phyloP scores from a whole-genome alignment of 2,113 vertebrate species.

The Dipodomys ordii region DNA sequence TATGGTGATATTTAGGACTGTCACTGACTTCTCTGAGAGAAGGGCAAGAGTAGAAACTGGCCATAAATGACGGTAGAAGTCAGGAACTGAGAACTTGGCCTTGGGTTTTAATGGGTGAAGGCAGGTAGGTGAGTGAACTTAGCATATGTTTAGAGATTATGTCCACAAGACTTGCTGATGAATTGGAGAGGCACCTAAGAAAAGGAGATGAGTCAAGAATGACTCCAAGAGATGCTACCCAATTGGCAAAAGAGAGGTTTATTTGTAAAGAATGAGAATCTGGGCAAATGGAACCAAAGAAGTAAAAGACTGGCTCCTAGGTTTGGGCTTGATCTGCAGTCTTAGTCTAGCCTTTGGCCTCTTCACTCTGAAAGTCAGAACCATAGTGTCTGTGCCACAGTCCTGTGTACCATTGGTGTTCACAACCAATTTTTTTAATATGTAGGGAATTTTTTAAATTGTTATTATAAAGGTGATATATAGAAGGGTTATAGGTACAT shows the following conservation, averaged over 20 bases:
- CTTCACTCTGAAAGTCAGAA: neutral
- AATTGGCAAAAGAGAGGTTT: neutral
- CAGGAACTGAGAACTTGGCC: neutral
- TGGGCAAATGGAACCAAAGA: neutral
- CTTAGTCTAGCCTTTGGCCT: neutral
- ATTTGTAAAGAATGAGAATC: constrained; percentile 14
- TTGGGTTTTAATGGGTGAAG: neutral
- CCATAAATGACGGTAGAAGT: neutral
- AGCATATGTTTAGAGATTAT: neutral
- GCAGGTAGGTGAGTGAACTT: neutral
- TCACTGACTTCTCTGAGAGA: neutral
- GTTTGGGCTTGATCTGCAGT: neutral
- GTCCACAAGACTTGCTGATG: constrained; percentile 22
- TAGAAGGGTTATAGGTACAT: no score
- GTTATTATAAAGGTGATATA: no score
- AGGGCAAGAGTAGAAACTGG: neutral
- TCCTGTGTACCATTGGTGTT: rapidly evolving
- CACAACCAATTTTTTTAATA: no score
- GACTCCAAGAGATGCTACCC: neutral
- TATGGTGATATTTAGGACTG: neutral
- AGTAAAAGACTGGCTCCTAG: neutral
- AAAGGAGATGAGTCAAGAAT: constrained; percentile 61
- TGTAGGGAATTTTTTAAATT: no score
- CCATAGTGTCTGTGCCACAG: rapidly evolving
- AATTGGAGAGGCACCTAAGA: constrained; percentile 29